Percentiles rank a stretch among this genome's conserved stretches.
Evolutionary conservation across 2,113 vertebrate species (phyloP).

Genomic region (Dunckerocampus dactyliophorus): DNA sequence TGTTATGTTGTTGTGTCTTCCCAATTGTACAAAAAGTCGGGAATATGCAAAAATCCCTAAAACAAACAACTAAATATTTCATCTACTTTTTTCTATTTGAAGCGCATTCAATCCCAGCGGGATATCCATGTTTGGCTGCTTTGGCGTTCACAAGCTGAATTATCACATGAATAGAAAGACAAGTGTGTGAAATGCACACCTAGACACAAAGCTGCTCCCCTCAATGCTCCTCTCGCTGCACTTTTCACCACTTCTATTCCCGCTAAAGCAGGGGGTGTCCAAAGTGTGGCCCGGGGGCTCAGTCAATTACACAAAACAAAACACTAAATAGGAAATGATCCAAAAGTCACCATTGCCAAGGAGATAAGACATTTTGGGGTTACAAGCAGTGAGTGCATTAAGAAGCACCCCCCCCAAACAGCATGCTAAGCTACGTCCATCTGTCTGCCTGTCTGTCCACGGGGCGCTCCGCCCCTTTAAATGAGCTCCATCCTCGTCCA

Average conservation of each 20-base stretch:
- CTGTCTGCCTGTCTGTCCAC: slow-evolving; percentile 19
- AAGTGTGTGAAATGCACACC: slow-evolving; percentile 21
- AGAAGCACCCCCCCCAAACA: slow-evolving; percentile 26
- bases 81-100: slow-evolving; percentile 1
- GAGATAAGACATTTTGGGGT: not conserved
- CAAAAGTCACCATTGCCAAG: too few relatives aligned
- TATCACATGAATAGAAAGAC: slow-evolving; percentile 63
- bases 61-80: too few relatives aligned
- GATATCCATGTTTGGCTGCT: slow-evolving; percentile 22
- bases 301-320: too few relatives aligned
- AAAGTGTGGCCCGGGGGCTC: too few relatives aligned
- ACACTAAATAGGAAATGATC: too few relatives aligned
- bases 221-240: too few relatives aligned
- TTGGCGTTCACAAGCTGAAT: slow-evolving; percentile 49
- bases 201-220: slow-evolving; percentile 38
- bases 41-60: too few relatives aligned
- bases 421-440: slow-evolving; percentile 29
- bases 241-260: too few relatives aligned
- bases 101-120: not conserved
- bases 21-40: too few relatives aligned
- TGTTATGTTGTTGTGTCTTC: too few relatives aligned
- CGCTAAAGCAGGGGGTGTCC: too few relatives aligned
- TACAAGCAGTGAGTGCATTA: not conserved
- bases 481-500: slow-evolving; percentile 48
- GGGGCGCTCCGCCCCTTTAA: slow-evolving; percentile 31